Base-by-base conservation (phyloP, 2,888 invertebrate species). In the Rhingia campestris region DNA sequence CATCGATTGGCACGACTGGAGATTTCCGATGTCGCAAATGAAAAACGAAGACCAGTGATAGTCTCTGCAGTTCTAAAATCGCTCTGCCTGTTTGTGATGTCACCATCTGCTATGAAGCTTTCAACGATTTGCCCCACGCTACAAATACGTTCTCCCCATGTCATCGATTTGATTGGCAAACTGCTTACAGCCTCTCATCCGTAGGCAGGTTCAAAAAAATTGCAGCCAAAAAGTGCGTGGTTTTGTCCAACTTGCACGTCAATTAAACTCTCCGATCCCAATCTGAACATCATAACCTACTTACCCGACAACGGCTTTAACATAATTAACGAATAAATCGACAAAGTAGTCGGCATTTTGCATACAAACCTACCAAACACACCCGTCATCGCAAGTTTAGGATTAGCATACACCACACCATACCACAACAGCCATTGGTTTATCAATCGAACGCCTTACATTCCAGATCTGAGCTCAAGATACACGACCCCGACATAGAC, bases 401-500 rank as follows among this genome's bases (percentile, higher is more conserved):
- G 30, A 35, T 53, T 35, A 7, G 10, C 37, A 14, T 6, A 45
- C 35, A 12, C 9, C 35, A 10, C 32, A n/a, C 32, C 14, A 1
- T 14, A 10, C 9, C 14, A 6, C 54, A 22, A 35, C 41, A 12
- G 3, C 35, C 7, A 6, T 47, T 22, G 22, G 64, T 56, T 53
- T 63, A 75, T 81, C 76, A 64, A 59, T 70, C 64, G 37, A 63
- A 64, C 69, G 30, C 69, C 61, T 30, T 12, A 32, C 70, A 72
- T 64, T 70, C 63, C 64, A 7, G 75, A 69, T 80, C 76, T 51
- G 35, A 59, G 37, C 39, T 54, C 43, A 54, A 14, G 45, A 47
- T 14, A 56, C 53, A 64, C 33, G 33, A 53, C 32, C 53, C 49
- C 63, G 10, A 51, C 37, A 56, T 14, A 39, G 4, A 49, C 47